Evolutionary conservation across 2,113 vertebrate genomes (phyloP).

Genomic region (Oophaga pumilio): DNA sequence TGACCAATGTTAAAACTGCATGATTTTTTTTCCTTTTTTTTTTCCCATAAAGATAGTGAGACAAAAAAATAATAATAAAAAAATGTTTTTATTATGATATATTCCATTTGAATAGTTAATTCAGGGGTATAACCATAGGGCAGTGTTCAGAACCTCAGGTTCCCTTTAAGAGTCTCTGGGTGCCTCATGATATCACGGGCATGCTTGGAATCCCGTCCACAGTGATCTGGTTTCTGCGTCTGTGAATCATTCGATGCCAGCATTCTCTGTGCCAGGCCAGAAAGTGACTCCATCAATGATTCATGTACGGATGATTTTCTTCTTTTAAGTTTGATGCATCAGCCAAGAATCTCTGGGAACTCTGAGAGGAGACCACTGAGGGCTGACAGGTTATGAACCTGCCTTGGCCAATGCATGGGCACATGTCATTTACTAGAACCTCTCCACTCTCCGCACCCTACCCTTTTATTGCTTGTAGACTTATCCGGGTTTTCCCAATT

Average conservation of each 20-base stretch:
- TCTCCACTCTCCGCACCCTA: neutral
- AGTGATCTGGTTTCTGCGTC: neutral
- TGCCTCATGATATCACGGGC: neutral
- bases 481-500: neutral
- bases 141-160: neutral
- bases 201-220: constrained; percentile 19
- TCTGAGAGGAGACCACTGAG: neutral
- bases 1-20: too few relatives aligned
- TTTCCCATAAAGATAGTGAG: too few relatives aligned
- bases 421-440: neutral
- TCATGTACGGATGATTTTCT: constrained; percentile 31
- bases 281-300: constrained; percentile 12
- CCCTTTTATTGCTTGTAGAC: neutral
- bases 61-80: too few relatives aligned
- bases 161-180: neutral
- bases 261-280: constrained; percentile 6
- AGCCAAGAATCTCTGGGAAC: constrained; percentile 27
- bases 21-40: too few relatives aligned
- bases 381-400: constrained; percentile 6
- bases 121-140: too few relatives aligned
- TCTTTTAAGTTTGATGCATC: constrained; percentile 24
- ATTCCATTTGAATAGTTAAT: too few relatives aligned
- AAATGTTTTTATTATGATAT: too few relatives aligned
- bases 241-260: constrained; percentile 37
- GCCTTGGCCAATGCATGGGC: neutral